phyloP scores from a whole-genome alignment of 2,888 invertebrate genomes.

The Selenia dentaria region DNA sequence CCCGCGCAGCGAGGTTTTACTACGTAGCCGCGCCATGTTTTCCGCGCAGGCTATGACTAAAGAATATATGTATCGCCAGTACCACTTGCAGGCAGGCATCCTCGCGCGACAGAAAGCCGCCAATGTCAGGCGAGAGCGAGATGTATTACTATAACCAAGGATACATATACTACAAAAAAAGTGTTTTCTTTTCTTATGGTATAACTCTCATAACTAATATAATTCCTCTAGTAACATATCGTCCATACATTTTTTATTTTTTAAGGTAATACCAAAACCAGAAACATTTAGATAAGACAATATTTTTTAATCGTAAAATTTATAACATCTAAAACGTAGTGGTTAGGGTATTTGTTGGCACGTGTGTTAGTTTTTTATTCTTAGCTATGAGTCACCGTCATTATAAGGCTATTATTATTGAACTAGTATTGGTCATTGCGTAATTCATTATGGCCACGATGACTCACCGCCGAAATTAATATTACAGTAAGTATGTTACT shows the following conservation, averaged over 20 bases:
- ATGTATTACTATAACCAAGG: too few species aligned
- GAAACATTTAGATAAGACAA: constrained; percentile 12
- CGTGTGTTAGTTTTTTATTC: constrained; percentile 42
- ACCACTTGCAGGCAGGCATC: constrained; percentile 72
- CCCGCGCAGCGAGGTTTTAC: constrained; percentile 58
- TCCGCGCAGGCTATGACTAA: constrained; percentile 79
- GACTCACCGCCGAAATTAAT: constrained; percentile 74
- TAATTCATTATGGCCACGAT: constrained; percentile 59
- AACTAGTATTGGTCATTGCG: constrained; percentile 73
- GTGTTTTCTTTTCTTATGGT: too few species aligned
- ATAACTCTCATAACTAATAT: too few species aligned
- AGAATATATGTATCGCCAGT: constrained; percentile 77
- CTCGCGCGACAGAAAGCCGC: constrained; percentile 55
- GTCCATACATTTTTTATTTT: constrained; percentile 9
- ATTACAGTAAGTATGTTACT: constrained; percentile 38
- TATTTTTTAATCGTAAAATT: constrained; percentile 23
- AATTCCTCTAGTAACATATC: too few species aligned
- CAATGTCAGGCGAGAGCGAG: constrained; percentile 42
- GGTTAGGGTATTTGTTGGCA: constrained; percentile 35
- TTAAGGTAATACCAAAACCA: constrained; percentile 5
- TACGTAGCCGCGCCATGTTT: constrained; percentile 75
- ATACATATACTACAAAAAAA: too few species aligned
- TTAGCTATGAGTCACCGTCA: constrained; percentile 59
- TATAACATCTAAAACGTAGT: constrained; percentile 27
- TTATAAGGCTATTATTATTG: constrained; percentile 64